Evolutionary conservation across 2,797 vertebrate genomes (phyloP), one percentile per base, ranked within the genome.

Genomic region (Coregonus sp.): DNA sequence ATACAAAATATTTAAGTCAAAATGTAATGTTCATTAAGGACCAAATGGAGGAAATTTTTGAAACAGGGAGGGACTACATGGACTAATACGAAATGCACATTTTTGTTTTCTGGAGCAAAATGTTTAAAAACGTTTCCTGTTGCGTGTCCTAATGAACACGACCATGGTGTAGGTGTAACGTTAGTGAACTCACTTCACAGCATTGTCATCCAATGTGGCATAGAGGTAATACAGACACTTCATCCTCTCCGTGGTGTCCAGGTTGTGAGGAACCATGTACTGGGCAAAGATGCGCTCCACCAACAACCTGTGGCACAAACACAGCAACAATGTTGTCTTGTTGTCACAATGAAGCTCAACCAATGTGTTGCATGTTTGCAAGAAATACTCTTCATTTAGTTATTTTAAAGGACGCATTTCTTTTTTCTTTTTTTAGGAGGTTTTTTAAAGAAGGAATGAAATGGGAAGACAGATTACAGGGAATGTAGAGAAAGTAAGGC

Each of bases 141-240:
- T n/a, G 6, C n/a, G 0, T 15, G 6, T 20, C n/a, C 5, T n/a
- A 61, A 61, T 61, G n/a, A 25, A 25, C n/a, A 6, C 5, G 51
- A 2, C 15, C 9, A 52, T 52, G 11, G 11, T 52, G 51, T 52
- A 16, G 9, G 51, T 52, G 52, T 4, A 18, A 56, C 15, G 52
- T 14, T 25, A 25, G 16, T 15, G 25, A 2, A 95, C 97, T 1
- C 95, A 99, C 98, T 99, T 99, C 72, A 99, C 96, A 80, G 98
- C 97, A 84, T 99, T 99, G 75, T 95, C 90, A 89, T 99, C 98
- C 92, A 99, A 89, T 7, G 96, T 98, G 81, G 97, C 98, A 0
- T 99, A 99, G 81, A 99, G 95, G 82, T 99, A 99, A 86, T 99
- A 99, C 7, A 99, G 94, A 92, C 97, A 99, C 89, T 99, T 99